phyloP scores from a whole-genome alignment of 2,888 invertebrate species.

The Drosophila sordidula region DNA sequence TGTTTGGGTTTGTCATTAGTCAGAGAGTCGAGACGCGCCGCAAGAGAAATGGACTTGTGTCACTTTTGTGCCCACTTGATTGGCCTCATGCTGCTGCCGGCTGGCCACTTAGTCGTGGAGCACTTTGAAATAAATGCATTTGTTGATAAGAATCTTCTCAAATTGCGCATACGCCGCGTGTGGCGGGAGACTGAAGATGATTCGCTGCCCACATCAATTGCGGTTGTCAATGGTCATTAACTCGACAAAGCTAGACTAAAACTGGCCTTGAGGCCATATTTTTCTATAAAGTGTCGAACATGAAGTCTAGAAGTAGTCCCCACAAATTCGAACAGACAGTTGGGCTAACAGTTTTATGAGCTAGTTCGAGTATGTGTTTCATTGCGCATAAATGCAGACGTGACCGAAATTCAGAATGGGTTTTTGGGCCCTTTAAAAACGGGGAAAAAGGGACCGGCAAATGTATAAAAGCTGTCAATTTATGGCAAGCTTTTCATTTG shows the following conservation, averaged over 20 bases:
- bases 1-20: slow-evolving; percentile 40
- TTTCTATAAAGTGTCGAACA: not conserved
- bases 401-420: slow-evolving; percentile 48
- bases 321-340: slow-evolving; percentile 32
- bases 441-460: slow-evolving; percentile 13
- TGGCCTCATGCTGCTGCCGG: slow-evolving; percentile 20
- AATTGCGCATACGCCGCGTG: slow-evolving; percentile 50
- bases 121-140: slow-evolving; percentile 28
- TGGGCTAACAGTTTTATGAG: slow-evolving; percentile 49
- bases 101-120: not conserved
- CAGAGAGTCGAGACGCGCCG: slow-evolving; percentile 27
- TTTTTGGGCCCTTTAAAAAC: slow-evolving; percentile 19
- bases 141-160: slow-evolving; percentile 10
- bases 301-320: slow-evolving; percentile 17
- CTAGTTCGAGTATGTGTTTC: slow-evolving; percentile 45
- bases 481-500: slow-evolving; percentile 26
- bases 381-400: slow-evolving; percentile 55
- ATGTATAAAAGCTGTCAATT: slow-evolving; percentile 35
- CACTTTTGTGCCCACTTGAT: slow-evolving; percentile 46
- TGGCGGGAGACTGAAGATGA: slow-evolving; percentile 7
- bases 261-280: not conserved
- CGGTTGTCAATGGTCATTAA: slow-evolving; percentile 41
- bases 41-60: slow-evolving; percentile 40
- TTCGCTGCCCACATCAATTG: slow-evolving; percentile 38
- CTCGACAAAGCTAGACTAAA: not conserved